A percentile compares a stretch with the other conserved stretches of the same genome.
Conservation (phyloP, 2,113 vertebrate genomes). For the Halcyon senegalensis region DNA sequence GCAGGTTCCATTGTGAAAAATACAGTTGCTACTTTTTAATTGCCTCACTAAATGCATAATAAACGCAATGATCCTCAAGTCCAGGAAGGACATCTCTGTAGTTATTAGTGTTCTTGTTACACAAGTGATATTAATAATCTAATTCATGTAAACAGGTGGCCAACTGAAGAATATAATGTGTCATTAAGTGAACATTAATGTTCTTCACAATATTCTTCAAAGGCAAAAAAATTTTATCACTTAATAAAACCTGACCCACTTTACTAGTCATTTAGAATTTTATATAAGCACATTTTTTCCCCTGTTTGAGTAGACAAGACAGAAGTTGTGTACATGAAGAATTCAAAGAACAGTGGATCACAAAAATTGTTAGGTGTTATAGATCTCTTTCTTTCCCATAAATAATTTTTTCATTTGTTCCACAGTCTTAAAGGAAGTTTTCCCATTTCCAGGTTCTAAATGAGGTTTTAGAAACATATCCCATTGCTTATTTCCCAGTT, state of each 20-base stretch:
- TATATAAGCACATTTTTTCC: not conserved
- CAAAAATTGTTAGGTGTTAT: not conserved
- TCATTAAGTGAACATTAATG: not conserved
- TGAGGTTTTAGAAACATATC: not conserved
- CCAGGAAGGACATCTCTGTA: not conserved
- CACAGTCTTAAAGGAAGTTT: not conserved
- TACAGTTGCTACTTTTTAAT: not conserved
- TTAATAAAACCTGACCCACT: not conserved
- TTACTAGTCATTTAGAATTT: not conserved
- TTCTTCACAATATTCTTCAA: not conserved
- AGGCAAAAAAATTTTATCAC: not conserved
- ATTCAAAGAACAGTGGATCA: not conserved
- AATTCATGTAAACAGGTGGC: not conserved
- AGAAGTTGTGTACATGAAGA: not conserved
- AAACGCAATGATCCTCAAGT: not conserved
- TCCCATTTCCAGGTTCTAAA: not conserved
- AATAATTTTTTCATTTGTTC: not conserved
- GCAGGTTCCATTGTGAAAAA: not conserved
- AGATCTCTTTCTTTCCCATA: fast-evolving
- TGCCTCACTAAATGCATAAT: not conserved
- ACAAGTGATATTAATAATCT: not conserved
- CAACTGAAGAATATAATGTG: not conserved
- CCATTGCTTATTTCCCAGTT: not conserved
- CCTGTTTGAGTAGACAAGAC: not conserved
- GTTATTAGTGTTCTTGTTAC: not conserved